Percentiles rank a stretch among this genome's conserved stretches.
Conservation (phyloP, 2,888 invertebrate species). For the Hanleya hanleyi region DNA sequence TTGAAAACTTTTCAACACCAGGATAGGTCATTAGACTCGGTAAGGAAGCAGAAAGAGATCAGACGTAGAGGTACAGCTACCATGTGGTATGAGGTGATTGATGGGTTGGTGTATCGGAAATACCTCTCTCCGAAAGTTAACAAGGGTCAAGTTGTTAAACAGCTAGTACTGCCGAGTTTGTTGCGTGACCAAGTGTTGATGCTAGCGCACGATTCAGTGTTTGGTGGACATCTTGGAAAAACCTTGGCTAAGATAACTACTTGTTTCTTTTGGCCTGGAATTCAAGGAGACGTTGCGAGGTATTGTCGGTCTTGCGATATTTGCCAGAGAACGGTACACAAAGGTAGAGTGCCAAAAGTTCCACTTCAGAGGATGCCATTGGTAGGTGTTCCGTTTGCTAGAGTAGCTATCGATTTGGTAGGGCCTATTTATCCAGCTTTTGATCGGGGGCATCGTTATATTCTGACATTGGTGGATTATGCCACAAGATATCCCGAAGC, state of each 20-base stretch:
- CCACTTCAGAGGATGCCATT: slow-evolving; percentile 32
- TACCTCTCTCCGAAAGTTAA: too few relatives aligned
- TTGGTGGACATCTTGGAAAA: slow-evolving; percentile 2
- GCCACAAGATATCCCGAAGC: slow-evolving; percentile 40
- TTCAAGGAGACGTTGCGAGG: slow-evolving; percentile 23
- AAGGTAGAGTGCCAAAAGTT: slow-evolving; percentile 30
- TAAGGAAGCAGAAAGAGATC: too few relatives aligned
- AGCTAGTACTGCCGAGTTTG: slow-evolving; percentile 28
- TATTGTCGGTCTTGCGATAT: slow-evolving; percentile 41
- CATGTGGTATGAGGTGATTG: too few relatives aligned
- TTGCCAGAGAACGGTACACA: slow-evolving; percentile 32
- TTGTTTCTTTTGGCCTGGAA: slow-evolving; percentile 42
- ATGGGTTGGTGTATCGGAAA: too few relatives aligned
- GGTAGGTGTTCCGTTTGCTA: slow-evolving; percentile 35
- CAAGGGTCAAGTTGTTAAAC: slow-evolving; percentile 7
- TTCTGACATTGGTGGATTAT: slow-evolving; percentile 36
- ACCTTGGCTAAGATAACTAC: background rate
- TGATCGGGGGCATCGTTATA: slow-evolving; percentile 32
- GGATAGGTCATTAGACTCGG: too few relatives aligned
- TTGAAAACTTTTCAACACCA: too few relatives aligned
- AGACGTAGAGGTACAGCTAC: too few relatives aligned
- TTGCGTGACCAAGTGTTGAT: slow-evolving; percentile 18
- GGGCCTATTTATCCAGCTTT: slow-evolving; percentile 39
- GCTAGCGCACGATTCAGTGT: slow-evolving; percentile 27
- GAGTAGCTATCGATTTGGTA: slow-evolving; percentile 43